phyloP scores from a whole-genome alignment of 2,113 vertebrate genomes.

The Gila orcuttii region DNA sequence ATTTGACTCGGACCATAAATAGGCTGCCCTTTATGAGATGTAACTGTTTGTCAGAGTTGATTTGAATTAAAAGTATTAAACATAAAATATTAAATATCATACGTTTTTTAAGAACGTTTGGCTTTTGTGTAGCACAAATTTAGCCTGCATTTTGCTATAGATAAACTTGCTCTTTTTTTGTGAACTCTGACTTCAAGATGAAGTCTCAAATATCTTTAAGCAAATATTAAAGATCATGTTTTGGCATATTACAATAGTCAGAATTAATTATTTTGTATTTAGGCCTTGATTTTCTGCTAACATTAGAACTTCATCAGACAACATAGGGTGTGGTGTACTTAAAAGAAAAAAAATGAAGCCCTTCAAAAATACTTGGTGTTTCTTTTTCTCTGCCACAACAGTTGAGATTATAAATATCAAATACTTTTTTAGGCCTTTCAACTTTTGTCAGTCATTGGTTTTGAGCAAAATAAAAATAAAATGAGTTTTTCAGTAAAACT shows the following conservation, averaged over 20 bases:
- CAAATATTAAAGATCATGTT: neutral
- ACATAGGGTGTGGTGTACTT: conserved; percentile 48
- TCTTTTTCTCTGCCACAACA: conserved; percentile 2
- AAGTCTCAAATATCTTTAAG: neutral
- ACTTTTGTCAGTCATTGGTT: neutral
- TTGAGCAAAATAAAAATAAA: neutral
- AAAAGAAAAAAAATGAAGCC: neutral
- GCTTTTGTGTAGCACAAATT: conserved; percentile 3
- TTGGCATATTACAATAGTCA: neutral
- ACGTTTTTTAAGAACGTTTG: neutral
- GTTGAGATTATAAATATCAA: conserved; percentile 4
- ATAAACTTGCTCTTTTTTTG: conserved; percentile 16
- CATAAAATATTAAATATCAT: neutral
- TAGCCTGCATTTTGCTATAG: conserved; percentile 9
- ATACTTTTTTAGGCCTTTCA: conserved; percentile 20
- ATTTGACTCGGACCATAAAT: conserved; percentile 52
- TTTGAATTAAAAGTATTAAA: conserved; percentile 18
- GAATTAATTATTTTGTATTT: conserved; percentile 10
- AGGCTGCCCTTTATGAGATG: conserved; percentile 33
- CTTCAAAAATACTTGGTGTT: conserved; percentile 15
- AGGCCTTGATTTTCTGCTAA: conserved; percentile 7
- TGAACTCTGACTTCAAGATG: neutral
- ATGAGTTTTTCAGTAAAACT: neutral
- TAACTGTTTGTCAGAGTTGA: conserved; percentile 35
- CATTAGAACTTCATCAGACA: conserved; percentile 26